These are phyloP conservation scores for Heliconius congener DNA, from an alignment of 1,140 invertebrate genomes.

Conservation along the genomic window DNA sequence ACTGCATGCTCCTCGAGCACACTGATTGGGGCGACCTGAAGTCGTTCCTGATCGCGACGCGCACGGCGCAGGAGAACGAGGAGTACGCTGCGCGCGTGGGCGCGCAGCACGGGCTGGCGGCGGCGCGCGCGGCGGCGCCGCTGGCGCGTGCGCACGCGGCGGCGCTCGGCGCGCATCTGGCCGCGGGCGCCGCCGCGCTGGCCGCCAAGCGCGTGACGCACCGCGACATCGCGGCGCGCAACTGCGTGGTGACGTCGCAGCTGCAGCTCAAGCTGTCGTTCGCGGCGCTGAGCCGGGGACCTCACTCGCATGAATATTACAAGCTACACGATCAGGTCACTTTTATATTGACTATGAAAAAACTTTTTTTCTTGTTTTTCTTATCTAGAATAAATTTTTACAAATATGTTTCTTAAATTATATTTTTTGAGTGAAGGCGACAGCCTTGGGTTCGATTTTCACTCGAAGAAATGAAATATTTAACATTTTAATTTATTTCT, in stretches of 20 bases:
- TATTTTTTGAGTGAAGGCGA: no score
- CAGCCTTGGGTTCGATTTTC: no score
- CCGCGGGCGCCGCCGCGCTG: conserved; percentile 92
- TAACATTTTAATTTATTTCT: no score
- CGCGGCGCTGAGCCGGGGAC: conserved; percentile 90
- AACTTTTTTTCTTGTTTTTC: no score
- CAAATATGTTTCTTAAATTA: no score
- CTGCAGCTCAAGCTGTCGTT: conserved; percentile 92
- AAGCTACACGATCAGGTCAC: conserved; percentile 88
- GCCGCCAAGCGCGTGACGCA: conserved; percentile 89
- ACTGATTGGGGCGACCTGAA: conserved; percentile 98
- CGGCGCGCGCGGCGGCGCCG: conserved; percentile 79
- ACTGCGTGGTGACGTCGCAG: conserved; percentile 93
- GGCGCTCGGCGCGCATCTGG: conserved; percentile 89
- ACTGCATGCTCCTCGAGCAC: conserved; percentile 94
- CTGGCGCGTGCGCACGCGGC: conserved; percentile 87
- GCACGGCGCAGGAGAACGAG: conserved; percentile 79
- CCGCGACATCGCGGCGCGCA: conserved; percentile 95
- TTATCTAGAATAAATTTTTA: no score
- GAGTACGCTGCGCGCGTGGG: conserved; percentile 59
- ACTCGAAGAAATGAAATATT: no score
- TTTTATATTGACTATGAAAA: conserved; percentile 9
- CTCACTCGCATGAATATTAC: conserved; percentile 92
- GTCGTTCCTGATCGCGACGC: conserved; percentile 93
- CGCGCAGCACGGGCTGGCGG: conserved; percentile 67